Evolutionary conservation across 64 coral and sea anemone species (phyloP), one percentile per base, ranked within the genome.

Genomic region (Cladopsammia gracilis): DNA sequence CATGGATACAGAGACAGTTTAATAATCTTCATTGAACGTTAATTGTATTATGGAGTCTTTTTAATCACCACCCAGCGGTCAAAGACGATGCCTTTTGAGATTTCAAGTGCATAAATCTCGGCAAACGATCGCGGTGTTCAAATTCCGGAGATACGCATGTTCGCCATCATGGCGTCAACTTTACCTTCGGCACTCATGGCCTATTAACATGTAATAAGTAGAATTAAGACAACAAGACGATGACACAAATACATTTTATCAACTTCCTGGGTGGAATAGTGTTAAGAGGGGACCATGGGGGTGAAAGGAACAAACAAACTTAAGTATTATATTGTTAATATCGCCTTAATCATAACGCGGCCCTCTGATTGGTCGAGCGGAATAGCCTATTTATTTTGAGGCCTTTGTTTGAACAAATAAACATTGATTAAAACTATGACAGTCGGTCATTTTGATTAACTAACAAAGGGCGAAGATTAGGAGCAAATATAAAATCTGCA

Each of bases 381-480:
- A 91, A 94, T 90, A 87, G 69, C 74, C 81, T 98, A 98, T 98
- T 98, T 94, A 98, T 98, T 91, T 92, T 81, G 54, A 57, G 88
- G 52, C 92, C 80, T 93, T 98, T 98, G 96, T 98, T 87, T 94
- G 75, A 78, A 83, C 76, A 87, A 94, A 86, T 98, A 98, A 98
- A 98, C 92, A 98, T 89, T 98, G 91, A 98, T 98, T 98, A 98
- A 94, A 92, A 98, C 84, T 93, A 92, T 94, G 96, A 94, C 96
- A 91, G 85, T 91, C 96, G 96, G 96, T 98, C 92, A 94, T 98
- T 98, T 98, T 98, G 96, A 98, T 98, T 98, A 98, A 90, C 82
- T 89, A 91, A 98, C 96, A 98, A 98, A 91, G 83, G 83, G 89
- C 70, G 68, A 52, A 98, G 96, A 98, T 98, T 98, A 98, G 90